These are phyloP conservation scores for Venusia cambrica DNA, from an alignment of 2,888 invertebrate genomes.

Conservation along the genomic window DNA sequence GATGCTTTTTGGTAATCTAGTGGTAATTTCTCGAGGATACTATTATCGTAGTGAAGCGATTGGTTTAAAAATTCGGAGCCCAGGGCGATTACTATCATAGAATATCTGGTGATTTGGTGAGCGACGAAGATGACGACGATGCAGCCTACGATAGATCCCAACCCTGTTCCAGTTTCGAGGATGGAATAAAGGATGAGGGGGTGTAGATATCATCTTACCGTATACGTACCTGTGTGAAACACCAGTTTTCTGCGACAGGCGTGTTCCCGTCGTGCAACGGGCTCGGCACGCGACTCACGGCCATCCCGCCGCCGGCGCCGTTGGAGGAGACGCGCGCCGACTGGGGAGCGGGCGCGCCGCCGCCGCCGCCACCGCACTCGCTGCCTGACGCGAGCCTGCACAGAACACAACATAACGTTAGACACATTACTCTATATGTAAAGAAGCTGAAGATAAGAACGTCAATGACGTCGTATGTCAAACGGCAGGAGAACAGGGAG, in stretches of 20 bases:
- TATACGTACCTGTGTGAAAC: conserved; percentile 96
- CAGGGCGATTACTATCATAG: too few species aligned
- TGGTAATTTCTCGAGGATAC: too few species aligned
- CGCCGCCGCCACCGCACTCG: conserved; percentile 78
- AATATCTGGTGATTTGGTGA: too few species aligned
- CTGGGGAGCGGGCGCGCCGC: conserved; percentile 83
- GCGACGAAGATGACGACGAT: too few species aligned
- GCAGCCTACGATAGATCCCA: too few species aligned
- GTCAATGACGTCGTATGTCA: conserved; percentile 1
- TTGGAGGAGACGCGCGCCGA: conserved; percentile 93
- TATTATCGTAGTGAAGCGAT: too few species aligned
- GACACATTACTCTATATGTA: conserved; percentile 4
- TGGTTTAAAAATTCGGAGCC: too few species aligned
- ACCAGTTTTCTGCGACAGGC: conserved; percentile 99
- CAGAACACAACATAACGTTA: conserved; percentile 37
- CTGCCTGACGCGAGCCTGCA: conserved; percentile 85
- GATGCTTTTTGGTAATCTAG: too few species aligned
- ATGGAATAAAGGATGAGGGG: too few species aligned
- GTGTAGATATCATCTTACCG: too few species aligned
- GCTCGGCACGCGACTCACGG: conserved; percentile 97
- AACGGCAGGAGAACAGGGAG: too few species aligned
- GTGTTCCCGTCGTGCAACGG: conserved; percentile 97
- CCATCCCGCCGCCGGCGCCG: conserved; percentile 95
- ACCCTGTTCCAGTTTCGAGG: too few species aligned
- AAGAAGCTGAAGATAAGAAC: neutral